Percentiles rank a stretch among this genome's conserved stretches.
Conservation (phyloP, 2,113 vertebrate species). For the Scophthalmus maximus region DNA sequence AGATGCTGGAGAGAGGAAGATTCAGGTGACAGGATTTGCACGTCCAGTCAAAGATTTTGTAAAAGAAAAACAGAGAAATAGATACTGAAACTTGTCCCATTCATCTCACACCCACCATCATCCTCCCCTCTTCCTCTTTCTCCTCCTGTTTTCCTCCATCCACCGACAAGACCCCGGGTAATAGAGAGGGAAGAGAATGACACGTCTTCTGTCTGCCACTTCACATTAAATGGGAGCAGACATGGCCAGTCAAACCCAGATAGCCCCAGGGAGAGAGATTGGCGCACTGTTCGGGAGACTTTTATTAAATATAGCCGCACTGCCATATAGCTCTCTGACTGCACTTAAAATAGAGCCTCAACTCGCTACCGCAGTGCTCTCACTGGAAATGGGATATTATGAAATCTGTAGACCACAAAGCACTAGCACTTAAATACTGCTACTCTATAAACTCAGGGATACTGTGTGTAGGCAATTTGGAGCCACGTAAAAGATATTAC, state of each 20-base stretch:
- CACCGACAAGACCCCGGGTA: constrained; percentile 40
- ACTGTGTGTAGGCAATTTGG: constrained; percentile 30
- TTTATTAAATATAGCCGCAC: constrained; percentile 78
- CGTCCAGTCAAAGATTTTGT: neutral
- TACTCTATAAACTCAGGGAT: constrained; percentile 35
- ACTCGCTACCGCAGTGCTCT: constrained; percentile 64
- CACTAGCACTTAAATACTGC: constrained; percentile 58
- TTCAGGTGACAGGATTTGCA: neutral
- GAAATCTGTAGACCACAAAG: constrained; percentile 54
- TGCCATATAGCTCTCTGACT: constrained; percentile 72
- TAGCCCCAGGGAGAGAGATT: constrained; percentile 66
- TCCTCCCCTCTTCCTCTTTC: constrained; percentile 6
- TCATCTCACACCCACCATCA: constrained; percentile 18
- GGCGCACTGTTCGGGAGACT: constrained; percentile 70
- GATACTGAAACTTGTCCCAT: constrained; percentile 28
- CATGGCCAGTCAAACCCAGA: constrained; percentile 73
- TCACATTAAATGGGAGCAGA: constrained; percentile 75
- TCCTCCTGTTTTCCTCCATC: constrained; percentile 21
- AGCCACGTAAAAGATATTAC: constrained; percentile 21
- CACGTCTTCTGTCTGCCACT: constrained; percentile 70
- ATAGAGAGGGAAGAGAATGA: constrained; percentile 54
- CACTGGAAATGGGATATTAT: constrained; percentile 68
- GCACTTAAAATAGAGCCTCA: constrained; percentile 75
- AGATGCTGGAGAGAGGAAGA: neutral
- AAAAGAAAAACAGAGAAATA: constrained; percentile 12